Conservation (phyloP, 2,797 vertebrate genomes). For the Sebastes oblongus region DNA sequence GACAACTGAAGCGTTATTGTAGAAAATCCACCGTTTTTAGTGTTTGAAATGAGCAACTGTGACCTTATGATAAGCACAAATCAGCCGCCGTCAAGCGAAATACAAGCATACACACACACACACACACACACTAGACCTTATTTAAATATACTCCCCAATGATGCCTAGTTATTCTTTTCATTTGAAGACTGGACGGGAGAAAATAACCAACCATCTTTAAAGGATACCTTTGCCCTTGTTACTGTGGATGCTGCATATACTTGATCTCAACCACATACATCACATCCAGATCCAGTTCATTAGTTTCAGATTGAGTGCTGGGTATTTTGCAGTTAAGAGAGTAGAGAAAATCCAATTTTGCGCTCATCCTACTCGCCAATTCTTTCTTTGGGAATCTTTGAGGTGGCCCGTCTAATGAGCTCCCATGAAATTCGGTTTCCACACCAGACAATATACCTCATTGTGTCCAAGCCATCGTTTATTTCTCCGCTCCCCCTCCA, state of each 20-base stretch:
- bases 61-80: slow-evolving; percentile 46
- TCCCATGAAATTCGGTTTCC: slow-evolving; percentile 82
- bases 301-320: slow-evolving; percentile 37
- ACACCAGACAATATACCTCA: slow-evolving; percentile 76
- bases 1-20: slow-evolving; percentile 9
- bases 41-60: slow-evolving; percentile 46
- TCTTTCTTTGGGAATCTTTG: slow-evolving; percentile 72
- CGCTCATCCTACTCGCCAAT: slow-evolving; percentile 14
- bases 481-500: slow-evolving; percentile 22
- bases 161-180: slow-evolving; percentile 30
- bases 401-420: slow-evolving; percentile 85
- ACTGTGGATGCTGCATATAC: background rate
- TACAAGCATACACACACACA: background rate
- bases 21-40: slow-evolving; percentile 19
- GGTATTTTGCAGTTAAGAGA: slow-evolving; percentile 28
- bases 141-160: no score
- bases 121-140: background rate
- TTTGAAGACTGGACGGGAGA: background rate
- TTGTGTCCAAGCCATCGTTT: slow-evolving; percentile 46
- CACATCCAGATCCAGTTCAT: slow-evolving; percentile 35
- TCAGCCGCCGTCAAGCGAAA: background rate
- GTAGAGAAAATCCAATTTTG: slow-evolving; percentile 50
- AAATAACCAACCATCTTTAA: slow-evolving; percentile 21
- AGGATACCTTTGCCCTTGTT: slow-evolving; percentile 18
- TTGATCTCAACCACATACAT: slow-evolving; percentile 18